These are phyloP conservation scores for Cephus pulcher DNA, from an alignment of 2,888 invertebrate genomes.

Conservation along the genomic window DNA sequence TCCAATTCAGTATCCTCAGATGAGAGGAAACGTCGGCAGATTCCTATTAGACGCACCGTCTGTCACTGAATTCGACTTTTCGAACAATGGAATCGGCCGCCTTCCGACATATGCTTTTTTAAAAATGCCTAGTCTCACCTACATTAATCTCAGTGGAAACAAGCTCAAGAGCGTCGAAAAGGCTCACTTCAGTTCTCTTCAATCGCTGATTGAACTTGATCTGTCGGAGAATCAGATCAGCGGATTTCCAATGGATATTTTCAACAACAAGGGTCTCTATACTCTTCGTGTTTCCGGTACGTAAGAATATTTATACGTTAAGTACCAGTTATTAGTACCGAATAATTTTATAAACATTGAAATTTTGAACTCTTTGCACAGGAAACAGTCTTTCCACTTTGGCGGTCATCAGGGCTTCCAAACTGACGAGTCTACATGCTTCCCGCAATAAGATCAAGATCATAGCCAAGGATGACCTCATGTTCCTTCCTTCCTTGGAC, in stretches of 20 bases:
- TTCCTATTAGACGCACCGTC: conserved; percentile 73
- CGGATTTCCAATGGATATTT: conserved; percentile 73
- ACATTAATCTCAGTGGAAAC: conserved; percentile 78
- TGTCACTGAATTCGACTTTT: conserved; percentile 79
- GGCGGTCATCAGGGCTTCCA: conserved; percentile 72
- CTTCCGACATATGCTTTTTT: conserved; percentile 75
- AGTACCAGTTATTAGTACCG: neutral
- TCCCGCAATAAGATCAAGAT: conserved; percentile 77
- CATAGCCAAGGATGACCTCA: conserved; percentile 77
- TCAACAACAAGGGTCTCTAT: conserved; percentile 75
- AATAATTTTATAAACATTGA: neutral
- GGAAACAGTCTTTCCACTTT: conserved; percentile 76
- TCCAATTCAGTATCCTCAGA: conserved; percentile 69
- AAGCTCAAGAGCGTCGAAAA: conserved; percentile 73
- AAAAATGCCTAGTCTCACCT: conserved; percentile 75
- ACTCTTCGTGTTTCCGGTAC: conserved; percentile 68
- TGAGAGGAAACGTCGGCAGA: conserved; percentile 45
- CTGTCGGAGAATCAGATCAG: conserved; percentile 78
- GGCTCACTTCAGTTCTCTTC: conserved; percentile 73
- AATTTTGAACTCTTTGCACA: conserved; percentile 14
- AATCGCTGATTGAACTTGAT: conserved; percentile 78
- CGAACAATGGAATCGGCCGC: conserved; percentile 76
- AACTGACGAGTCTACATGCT: conserved; percentile 76
- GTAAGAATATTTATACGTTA: conserved; percentile 7
- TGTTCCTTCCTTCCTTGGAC: conserved; percentile 72